phyloP scores from a whole-genome alignment of 2,113 vertebrate species.

The Butorides virescens region DNA sequence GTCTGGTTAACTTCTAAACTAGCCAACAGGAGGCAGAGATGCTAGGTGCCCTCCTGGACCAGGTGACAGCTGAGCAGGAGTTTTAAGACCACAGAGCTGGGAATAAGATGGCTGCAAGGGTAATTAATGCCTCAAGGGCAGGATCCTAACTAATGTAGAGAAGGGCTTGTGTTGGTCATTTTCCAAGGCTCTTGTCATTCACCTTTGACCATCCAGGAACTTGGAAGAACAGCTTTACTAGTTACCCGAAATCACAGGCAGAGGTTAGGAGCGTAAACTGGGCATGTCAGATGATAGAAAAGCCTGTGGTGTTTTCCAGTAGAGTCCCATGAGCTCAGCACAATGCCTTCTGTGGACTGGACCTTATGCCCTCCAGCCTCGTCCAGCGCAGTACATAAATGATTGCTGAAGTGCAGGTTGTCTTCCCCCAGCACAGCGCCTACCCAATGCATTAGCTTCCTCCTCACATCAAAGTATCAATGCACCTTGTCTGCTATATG shows the following conservation, averaged over 20 bases:
- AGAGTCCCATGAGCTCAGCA: not conserved
- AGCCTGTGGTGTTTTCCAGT: not conserved
- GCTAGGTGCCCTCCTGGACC: not conserved
- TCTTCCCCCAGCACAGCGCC: not conserved
- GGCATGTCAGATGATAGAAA: not conserved
- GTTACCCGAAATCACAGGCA: not conserved
- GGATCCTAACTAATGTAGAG: not conserved
- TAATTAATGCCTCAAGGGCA: not conserved
- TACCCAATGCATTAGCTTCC: not conserved
- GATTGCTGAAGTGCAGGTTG: not conserved
- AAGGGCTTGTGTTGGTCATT: not conserved
- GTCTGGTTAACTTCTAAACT: not conserved
- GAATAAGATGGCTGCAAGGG: not conserved
- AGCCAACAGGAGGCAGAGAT: not conserved
- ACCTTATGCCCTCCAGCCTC: not conserved
- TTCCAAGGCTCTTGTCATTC: not conserved
- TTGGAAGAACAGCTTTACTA: not conserved
- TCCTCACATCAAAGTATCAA: not conserved
- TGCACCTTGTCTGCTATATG: not conserved
- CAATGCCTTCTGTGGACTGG: not conserved
- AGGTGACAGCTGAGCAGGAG: not conserved
- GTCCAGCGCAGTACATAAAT: accelerated
- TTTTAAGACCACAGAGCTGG: not conserved
- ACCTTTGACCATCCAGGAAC: not conserved
- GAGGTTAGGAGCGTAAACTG: not conserved